A percentile compares a stretch with the other conserved stretches of the same genome.
Evolutionary conservation across 2,113 vertebrate genomes (phyloP).

Genomic region (Oreotrochilus melanogaster): DNA sequence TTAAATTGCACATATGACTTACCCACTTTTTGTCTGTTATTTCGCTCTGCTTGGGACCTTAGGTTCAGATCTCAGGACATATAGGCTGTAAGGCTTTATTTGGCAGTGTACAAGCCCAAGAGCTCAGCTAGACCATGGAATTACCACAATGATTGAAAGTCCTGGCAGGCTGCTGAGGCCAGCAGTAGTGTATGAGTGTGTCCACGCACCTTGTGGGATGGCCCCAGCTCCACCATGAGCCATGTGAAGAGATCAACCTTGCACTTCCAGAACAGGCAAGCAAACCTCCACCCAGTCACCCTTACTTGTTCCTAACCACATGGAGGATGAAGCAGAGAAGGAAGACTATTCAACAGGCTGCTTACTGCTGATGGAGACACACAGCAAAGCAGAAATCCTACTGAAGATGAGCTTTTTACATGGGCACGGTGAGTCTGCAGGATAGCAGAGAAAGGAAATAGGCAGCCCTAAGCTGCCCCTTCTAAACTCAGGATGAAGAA

Average conservation of each 20-base stretch:
- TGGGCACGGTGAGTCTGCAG: background rate
- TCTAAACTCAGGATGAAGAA: background rate
- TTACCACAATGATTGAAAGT: background rate
- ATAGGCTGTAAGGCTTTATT: background rate
- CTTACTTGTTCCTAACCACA: background rate
- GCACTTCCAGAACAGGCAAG: background rate
- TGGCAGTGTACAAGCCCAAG: background rate
- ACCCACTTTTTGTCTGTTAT: background rate
- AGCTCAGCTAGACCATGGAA: background rate
- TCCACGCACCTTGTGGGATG: accelerated
- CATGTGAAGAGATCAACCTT: background rate
- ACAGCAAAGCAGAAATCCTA: background rate
- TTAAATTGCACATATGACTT: background rate
- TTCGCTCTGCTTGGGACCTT: background rate
- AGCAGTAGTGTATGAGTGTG: background rate
- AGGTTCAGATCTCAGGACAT: background rate
- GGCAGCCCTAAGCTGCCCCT: background rate
- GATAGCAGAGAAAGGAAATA: background rate
- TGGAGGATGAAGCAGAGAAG: background rate
- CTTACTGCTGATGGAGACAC: background rate
- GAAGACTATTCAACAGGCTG: background rate
- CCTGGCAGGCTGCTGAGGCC: background rate
- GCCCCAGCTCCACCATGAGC: background rate
- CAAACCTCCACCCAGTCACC: background rate
- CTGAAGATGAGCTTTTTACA: background rate